These are phyloP conservation scores for Chelon labrosus DNA, from an alignment of 2,797 vertebrate species.

Conservation along the genomic window DNA sequence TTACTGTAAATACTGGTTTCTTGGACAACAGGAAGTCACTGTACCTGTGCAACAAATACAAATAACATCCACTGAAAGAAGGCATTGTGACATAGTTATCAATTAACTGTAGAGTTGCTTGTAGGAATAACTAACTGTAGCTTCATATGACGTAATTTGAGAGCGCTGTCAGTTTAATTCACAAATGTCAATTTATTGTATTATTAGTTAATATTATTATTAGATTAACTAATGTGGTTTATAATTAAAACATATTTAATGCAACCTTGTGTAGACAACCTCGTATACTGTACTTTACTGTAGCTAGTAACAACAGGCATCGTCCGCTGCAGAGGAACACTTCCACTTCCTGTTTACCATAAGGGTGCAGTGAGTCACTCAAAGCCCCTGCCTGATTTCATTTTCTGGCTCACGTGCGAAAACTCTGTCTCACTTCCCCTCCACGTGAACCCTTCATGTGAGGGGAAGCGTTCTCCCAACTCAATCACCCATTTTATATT, in stretches of 20 bases:
- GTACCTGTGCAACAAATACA: too few relatives aligned
- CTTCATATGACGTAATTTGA: too few relatives aligned
- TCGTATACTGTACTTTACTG: slow-evolving; percentile 9
- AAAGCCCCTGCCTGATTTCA: slow-evolving; percentile 58
- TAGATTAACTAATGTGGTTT: neutral
- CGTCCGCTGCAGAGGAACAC: slow-evolving; percentile 60
- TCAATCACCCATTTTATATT: slow-evolving; percentile 62
- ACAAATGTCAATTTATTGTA: too few relatives aligned
- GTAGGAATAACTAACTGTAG: too few relatives aligned
- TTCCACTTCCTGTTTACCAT: slow-evolving; percentile 73
- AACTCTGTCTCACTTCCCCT: slow-evolving; percentile 54
- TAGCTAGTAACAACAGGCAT: slow-evolving; percentile 67
- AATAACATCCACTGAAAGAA: too few relatives aligned
- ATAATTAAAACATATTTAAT: too few relatives aligned
- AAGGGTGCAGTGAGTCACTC: slow-evolving; percentile 82
- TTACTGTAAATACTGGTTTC: too few relatives aligned
- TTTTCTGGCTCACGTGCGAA: slow-evolving; percentile 66
- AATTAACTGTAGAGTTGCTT: too few relatives aligned
- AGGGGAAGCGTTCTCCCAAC: slow-evolving; percentile 52
- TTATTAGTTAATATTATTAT: neutral
- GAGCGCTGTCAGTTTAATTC: too few relatives aligned
- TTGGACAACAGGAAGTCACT: too few relatives aligned
- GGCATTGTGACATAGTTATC: too few relatives aligned
- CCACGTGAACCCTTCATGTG: slow-evolving; percentile 62
- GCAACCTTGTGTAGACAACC: slow-evolving; percentile 16